A percentile compares a stretch with the other conserved stretches of the same genome.
Evolutionary conservation across 1,140 invertebrate genomes (phyloP).

Genomic region (Antheraea pernyi): DNA sequence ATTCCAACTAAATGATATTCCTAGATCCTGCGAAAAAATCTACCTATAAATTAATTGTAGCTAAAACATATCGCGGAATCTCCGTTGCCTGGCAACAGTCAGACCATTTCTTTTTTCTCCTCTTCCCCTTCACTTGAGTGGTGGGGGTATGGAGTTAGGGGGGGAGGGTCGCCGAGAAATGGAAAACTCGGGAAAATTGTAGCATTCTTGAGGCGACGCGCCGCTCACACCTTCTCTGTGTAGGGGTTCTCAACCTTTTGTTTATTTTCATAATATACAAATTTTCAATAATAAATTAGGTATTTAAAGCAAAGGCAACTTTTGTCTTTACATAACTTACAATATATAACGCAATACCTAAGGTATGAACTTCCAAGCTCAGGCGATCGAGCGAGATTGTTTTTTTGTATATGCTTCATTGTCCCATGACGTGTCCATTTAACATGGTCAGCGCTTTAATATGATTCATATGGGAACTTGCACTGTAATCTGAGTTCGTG

Average conservation of each 20-base stretch:
- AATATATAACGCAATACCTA: no score
- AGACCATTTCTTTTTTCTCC: slow-evolving; percentile 65
- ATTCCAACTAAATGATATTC: no score
- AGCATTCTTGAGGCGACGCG: slow-evolving; percentile 77
- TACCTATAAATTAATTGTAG: slow-evolving; percentile 14
- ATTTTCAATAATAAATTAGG: no score
- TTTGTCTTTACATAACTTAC: no score
- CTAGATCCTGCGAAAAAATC: background rate
- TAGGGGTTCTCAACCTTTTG: slow-evolving; percentile 48
- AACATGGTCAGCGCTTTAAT: no score
- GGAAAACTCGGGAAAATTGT: slow-evolving; percentile 79
- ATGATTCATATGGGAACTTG: no score
- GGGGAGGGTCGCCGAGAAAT: slow-evolving; percentile 62
- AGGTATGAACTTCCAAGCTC: no score
- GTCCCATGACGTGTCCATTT: no score
- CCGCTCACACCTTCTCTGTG: slow-evolving; percentile 72
- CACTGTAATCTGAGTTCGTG: no score
- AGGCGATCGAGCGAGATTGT: no score
- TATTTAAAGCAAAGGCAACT: no score
- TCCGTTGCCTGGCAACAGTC: slow-evolving; percentile 53
- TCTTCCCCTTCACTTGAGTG: slow-evolving; percentile 26
- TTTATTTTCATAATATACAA: background rate
- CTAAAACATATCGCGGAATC: slow-evolving; percentile 18
- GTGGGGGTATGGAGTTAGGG: slow-evolving; percentile 17
- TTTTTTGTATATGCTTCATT: no score